phyloP scores from a whole-genome alignment of 2,113 vertebrate genomes.

The Brachionichthys hirsutus region DNA sequence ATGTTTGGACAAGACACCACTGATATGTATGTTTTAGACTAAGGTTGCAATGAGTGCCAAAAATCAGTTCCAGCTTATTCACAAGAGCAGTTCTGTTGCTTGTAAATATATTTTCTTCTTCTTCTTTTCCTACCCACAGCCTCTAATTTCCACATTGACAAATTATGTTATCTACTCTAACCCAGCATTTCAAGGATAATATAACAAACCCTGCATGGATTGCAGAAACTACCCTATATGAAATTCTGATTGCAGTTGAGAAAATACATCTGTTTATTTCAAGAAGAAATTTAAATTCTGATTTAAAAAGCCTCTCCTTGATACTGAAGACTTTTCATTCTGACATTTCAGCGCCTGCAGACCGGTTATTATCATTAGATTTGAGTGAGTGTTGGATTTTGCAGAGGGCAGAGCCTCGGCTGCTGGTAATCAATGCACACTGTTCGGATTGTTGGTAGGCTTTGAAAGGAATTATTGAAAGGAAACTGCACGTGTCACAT shows the following conservation, averaged over 20 bases:
- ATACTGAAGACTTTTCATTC: conserved; percentile 27
- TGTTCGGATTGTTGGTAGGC: conserved; percentile 8
- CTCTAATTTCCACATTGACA: not conserved
- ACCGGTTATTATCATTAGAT: conserved; percentile 65
- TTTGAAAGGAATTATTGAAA: conserved; percentile 17
- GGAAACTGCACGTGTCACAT: not conserved
- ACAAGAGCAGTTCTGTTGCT: not conserved
- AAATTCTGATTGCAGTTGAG: no score
- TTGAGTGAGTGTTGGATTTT: conserved; percentile 19
- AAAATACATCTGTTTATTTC: not conserved
- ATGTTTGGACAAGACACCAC: conserved; percentile 8
- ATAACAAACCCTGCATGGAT: not conserved
- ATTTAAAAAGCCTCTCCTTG: conserved; percentile 1
- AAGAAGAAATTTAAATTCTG: not conserved
- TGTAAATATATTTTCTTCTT: no score
- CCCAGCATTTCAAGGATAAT: no score
- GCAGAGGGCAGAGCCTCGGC: conserved; percentile 6
- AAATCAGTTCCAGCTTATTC: conserved; percentile 10
- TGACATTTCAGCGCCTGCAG: conserved; percentile 41
- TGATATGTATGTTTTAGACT: conserved; percentile 12
- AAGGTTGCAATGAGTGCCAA: conserved; percentile 8
- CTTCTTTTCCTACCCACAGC: not conserved
- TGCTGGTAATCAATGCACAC: conserved; percentile 47
- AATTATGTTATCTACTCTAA: no score
- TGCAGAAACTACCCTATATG: not conserved